Conservation (phyloP, 2,113 vertebrate genomes). For the Hymenochirus boettgeri region DNA sequence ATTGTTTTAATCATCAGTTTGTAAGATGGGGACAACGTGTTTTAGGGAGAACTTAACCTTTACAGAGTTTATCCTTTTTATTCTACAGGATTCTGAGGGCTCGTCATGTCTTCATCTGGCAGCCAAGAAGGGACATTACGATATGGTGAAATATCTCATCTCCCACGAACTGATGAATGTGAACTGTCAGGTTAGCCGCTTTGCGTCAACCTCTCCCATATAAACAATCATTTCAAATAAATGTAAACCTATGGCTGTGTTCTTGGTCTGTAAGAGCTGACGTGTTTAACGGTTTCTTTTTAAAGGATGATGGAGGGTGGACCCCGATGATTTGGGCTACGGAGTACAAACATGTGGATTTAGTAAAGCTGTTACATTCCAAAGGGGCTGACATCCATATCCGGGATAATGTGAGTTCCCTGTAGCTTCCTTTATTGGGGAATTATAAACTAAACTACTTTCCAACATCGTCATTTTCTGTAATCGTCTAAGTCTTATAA, state of each 20-base stretch:
- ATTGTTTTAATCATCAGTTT: no score
- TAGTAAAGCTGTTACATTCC: conserved; percentile 82
- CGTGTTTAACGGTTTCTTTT: neutral
- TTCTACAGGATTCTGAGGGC: conserved; percentile 78
- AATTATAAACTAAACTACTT: no score
- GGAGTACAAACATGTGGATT: conserved; percentile 84
- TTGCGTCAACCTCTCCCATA: no score
- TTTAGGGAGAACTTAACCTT: no score
- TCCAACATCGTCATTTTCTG: no score
- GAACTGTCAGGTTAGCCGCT: conserved; percentile 81
- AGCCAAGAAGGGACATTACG: conserved; percentile 87
- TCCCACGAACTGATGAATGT: conserved; percentile 81
- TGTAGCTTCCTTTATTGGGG: no score
- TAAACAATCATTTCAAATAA: no score
- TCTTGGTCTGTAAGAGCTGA: no score
- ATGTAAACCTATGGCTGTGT: no score
- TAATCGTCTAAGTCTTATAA: no score
- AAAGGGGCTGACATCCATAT: conserved; percentile 88
- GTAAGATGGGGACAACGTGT: no score
- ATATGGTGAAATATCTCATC: conserved; percentile 79
- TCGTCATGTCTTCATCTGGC: conserved; percentile 92
- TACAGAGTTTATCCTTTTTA: no score
- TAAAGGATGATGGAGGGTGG: conserved; percentile 91
- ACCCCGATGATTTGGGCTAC: conserved; percentile 96
- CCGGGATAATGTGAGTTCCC: conserved; percentile 87